Evolutionary conservation across 2,888 invertebrate genomes (phyloP).

Genomic region (Pelosia muscerda): DNA sequence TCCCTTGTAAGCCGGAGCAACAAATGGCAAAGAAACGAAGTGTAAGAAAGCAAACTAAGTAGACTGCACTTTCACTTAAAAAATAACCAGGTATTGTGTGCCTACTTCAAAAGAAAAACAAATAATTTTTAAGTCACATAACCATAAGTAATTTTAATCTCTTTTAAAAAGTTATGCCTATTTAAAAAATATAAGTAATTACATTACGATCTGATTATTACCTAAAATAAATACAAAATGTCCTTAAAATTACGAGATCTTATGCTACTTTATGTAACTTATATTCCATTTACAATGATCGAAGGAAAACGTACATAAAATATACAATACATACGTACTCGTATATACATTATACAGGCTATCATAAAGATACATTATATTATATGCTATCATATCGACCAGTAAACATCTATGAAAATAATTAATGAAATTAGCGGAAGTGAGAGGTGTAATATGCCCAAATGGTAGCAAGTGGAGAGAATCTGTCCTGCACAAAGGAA

Average conservation of each 20-base stretch:
- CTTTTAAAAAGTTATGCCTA: conserved; percentile 16
- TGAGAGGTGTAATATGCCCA: too few species aligned
- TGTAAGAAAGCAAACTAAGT: too few species aligned
- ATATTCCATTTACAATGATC: conserved; percentile 20
- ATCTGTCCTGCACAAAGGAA: too few species aligned
- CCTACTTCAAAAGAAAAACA: conserved; percentile 1
- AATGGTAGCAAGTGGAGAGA: too few species aligned
- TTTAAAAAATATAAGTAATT: conserved; percentile 7
- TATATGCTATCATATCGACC: too few species aligned
- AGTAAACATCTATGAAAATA: too few species aligned
- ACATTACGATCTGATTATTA: conserved; percentile 21
- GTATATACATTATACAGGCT: background rate
- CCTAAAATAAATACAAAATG: conserved; percentile 52
- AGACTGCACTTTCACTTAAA: too few species aligned
- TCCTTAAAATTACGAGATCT: conserved; percentile 53
- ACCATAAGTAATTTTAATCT: conserved; percentile 4
- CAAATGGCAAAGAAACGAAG: too few species aligned
- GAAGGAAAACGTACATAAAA: background rate
- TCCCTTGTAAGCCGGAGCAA: too few species aligned
- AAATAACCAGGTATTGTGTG: background rate
- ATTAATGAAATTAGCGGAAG: too few species aligned
- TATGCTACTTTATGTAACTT: conserved; percentile 44
- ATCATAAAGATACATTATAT: too few species aligned
- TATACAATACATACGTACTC: background rate
- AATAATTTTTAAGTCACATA: conserved; percentile 12